These are phyloP conservation scores for Sinocyclocheilus rhinocerous DNA, from an alignment of 2,113 vertebrate species.

Conservation along the genomic window DNA sequence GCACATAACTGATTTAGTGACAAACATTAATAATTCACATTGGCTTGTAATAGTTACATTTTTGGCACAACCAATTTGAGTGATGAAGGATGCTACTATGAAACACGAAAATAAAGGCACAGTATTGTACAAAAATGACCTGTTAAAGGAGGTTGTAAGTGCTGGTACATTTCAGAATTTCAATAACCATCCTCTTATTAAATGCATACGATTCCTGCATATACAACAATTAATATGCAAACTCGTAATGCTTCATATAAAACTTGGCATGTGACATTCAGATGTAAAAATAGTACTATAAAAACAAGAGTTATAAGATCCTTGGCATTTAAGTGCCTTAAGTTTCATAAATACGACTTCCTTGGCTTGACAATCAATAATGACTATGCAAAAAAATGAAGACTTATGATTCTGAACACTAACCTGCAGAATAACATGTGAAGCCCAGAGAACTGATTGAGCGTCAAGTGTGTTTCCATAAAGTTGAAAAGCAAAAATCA, in stretches of 20 bases:
- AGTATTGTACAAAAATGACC: not conserved
- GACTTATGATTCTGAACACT: not conserved
- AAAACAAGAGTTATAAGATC: slow-evolving; percentile 14
- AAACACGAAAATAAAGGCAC: slow-evolving; percentile 21
- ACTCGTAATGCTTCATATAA: slow-evolving; percentile 25
- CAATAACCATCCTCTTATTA: not conserved
- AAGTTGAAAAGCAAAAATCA: not conserved
- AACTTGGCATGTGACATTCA: slow-evolving; percentile 2
- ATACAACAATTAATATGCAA: not conserved
- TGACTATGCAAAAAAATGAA: not conserved
- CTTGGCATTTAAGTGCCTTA: not conserved
- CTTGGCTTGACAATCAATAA: not conserved
- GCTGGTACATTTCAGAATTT: not conserved
- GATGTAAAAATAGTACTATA: not conserved
- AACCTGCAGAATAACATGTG: not conserved
- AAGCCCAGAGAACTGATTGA: not conserved
- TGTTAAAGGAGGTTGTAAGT: slow-evolving; percentile 1
- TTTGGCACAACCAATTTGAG: slow-evolving; percentile 13
- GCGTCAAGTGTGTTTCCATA: not conserved
- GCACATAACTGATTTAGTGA: not conserved
- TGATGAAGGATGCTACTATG: not conserved
- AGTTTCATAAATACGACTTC: not conserved
- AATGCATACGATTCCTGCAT: not conserved
- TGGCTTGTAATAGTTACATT: not conserved
- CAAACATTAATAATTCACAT: not conserved